These are phyloP conservation scores for Aphidoletes aphidimyza DNA, from an alignment of 2,888 invertebrate species.

Conservation along the genomic window DNA sequence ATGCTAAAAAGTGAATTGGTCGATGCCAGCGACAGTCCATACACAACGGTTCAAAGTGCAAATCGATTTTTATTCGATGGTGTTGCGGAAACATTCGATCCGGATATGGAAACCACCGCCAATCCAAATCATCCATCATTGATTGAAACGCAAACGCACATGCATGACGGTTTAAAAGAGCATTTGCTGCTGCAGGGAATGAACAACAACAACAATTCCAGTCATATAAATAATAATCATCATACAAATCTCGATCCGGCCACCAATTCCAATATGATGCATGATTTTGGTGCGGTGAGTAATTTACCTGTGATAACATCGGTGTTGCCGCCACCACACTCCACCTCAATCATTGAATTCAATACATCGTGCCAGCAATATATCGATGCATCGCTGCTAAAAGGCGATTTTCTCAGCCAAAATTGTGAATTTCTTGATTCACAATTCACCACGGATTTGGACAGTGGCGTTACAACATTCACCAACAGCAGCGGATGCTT, in stretches of 20 bases:
- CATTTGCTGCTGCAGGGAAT: slow-evolving; percentile 56
- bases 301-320: slow-evolving; percentile 56
- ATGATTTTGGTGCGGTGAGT: background rate
- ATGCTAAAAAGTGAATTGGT: slow-evolving; percentile 65
- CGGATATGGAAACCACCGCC: slow-evolving; percentile 56
- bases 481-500: slow-evolving; percentile 64
- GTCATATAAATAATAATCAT: slow-evolving; percentile 58
- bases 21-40: slow-evolving; percentile 65
- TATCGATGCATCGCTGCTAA: slow-evolving; percentile 60
- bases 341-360: slow-evolving; percentile 58
- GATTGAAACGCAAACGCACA: slow-evolving; percentile 59
- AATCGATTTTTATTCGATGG: slow-evolving; percentile 66
- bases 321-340: slow-evolving; percentile 57
- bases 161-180: background rate
- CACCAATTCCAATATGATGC: background rate
- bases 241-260: background rate
- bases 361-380: slow-evolving; percentile 54
- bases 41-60: slow-evolving; percentile 66
- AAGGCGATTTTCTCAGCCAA: slow-evolving; percentile 61
- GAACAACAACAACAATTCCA: slow-evolving; percentile 59
- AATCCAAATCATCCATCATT: slow-evolving; percentile 60
- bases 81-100: slow-evolving; percentile 64
- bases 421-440: slow-evolving; percentile 63
- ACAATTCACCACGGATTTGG: slow-evolving; percentile 64
- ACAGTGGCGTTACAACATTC: slow-evolving; percentile 64